Evolutionary conservation across 1,140 invertebrate species (phyloP).

Genomic region (Hyles vespertilio): DNA sequence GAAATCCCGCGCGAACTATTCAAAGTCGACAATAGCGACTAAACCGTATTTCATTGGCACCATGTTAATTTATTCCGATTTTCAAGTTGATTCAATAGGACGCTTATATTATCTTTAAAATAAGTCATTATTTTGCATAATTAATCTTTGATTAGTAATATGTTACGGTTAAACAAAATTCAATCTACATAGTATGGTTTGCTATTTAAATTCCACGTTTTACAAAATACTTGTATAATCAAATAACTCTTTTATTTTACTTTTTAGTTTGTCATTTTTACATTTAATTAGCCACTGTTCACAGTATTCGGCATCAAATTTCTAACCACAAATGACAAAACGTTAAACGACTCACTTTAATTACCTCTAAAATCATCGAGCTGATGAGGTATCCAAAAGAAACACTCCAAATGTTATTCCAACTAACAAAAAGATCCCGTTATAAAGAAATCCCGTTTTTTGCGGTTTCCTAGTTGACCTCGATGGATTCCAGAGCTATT

Average conservation of each 20-base stretch:
- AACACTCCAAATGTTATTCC: not conserved
- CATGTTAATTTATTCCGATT: too few relatives aligned
- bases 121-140: too few relatives aligned
- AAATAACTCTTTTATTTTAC: too few relatives aligned
- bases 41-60: too few relatives aligned
- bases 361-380: slow-evolving; percentile 5
- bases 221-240: slow-evolving; percentile 12
- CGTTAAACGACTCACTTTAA: slow-evolving; percentile 7
- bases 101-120: too few relatives aligned
- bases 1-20: too few relatives aligned
- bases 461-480: slow-evolving; percentile 37
- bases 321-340: slow-evolving; percentile 3
- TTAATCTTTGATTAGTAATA: too few relatives aligned
- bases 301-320: not conserved
- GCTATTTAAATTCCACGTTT: not conserved
- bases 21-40: too few relatives aligned
- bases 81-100: too few relatives aligned
- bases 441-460: slow-evolving; percentile 34
- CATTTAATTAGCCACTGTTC: not conserved
- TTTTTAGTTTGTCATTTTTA: too few relatives aligned
- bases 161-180: too few relatives aligned
- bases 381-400: not conserved
- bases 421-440: slow-evolving; percentile 21
- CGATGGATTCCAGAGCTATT: slow-evolving; percentile 31
- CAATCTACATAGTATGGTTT: too few relatives aligned